Evolutionary conservation across 1,140 invertebrate genomes (phyloP).

Genomic region (Hormaphis cornu): DNA sequence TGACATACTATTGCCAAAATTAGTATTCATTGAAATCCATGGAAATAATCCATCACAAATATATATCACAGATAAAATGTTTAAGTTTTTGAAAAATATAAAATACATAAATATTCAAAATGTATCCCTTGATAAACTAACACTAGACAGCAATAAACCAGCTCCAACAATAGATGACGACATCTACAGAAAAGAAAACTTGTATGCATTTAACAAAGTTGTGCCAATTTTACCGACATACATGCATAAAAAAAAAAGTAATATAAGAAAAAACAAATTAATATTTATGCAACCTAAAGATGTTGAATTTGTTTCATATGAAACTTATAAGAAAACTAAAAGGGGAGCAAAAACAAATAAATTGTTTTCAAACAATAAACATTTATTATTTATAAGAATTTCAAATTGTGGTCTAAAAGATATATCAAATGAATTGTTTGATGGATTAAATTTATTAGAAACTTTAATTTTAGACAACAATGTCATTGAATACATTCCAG

Average conservation of each 20-base stretch:
- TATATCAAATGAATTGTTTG: constrained; percentile 60
- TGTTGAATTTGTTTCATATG: constrained; percentile 52
- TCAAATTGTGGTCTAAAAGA: constrained; percentile 51
- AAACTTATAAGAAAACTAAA: constrained; percentile 47
- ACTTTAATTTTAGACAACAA: constrained; percentile 55
- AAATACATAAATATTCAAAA: constrained; percentile 6
- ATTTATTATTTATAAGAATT: constrained; percentile 50
- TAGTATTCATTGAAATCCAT: constrained; percentile 13
- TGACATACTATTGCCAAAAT: background rate
- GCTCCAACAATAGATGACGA: background rate
- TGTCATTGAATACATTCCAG: constrained; percentile 52
- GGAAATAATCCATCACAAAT: background rate
- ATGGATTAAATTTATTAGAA: constrained; percentile 50
- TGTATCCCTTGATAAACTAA: constrained; percentile 17
- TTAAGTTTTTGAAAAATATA: background rate
- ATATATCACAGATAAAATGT: constrained; percentile 7
- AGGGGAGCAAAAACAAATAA: constrained; percentile 44
- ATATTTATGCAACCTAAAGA: constrained; percentile 20
- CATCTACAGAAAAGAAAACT: constrained; percentile 2
- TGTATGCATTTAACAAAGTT: constrained; percentile 6
- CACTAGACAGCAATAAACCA: constrained; percentile 12
- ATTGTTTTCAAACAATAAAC: constrained; percentile 49
- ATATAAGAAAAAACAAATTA: background rate
- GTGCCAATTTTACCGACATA: background rate
- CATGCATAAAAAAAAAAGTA: background rate